Conservation (phyloP, 2,113 vertebrate genomes). For the Brachionichthys hirsutus region DNA sequence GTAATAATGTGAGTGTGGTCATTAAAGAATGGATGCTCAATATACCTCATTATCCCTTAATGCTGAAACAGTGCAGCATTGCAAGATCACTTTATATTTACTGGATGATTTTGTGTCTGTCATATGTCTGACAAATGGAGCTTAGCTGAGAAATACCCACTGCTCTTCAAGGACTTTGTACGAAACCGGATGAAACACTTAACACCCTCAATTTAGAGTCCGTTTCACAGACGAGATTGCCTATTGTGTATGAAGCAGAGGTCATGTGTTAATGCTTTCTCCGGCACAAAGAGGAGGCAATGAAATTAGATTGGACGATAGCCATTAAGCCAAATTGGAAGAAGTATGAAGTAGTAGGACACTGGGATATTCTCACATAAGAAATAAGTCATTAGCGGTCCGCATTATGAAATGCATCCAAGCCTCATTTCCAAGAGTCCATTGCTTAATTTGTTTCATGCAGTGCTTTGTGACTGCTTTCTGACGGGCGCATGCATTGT, state of each 20-base stretch:
- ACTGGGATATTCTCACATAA: conserved; percentile 29
- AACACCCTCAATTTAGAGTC: conserved; percentile 29
- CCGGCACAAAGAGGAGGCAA: conserved; percentile 20
- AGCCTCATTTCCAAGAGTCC: conserved; percentile 46
- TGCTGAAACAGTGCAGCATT: conserved; percentile 5
- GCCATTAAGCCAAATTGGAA: conserved; percentile 46
- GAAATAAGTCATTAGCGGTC: conserved; percentile 44
- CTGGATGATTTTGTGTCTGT: conserved; percentile 15
- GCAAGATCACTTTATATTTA: conserved; percentile 14
- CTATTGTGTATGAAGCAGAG: conserved; percentile 18
- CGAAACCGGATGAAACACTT: conserved; percentile 24
- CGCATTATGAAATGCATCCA: conserved; percentile 37
- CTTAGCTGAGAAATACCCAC: conserved; percentile 1
- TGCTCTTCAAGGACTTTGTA: conserved; percentile 2
- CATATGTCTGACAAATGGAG: conserved; percentile 10
- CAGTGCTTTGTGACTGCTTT: conserved; percentile 47
- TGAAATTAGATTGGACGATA: conserved; percentile 13
- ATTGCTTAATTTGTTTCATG: conserved; percentile 50
- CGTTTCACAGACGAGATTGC: conserved; percentile 16
- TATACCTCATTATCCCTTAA: conserved; percentile 1
- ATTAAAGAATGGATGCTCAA: neutral
- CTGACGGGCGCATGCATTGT: conserved; percentile 52
- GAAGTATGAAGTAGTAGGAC: conserved; percentile 21
- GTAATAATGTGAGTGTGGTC: neutral
- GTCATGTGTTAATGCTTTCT: conserved; percentile 49